These are phyloP conservation scores for Cecropterus lyciades DNA, from an alignment of 1,140 invertebrate genomes.

Conservation along the genomic window DNA sequence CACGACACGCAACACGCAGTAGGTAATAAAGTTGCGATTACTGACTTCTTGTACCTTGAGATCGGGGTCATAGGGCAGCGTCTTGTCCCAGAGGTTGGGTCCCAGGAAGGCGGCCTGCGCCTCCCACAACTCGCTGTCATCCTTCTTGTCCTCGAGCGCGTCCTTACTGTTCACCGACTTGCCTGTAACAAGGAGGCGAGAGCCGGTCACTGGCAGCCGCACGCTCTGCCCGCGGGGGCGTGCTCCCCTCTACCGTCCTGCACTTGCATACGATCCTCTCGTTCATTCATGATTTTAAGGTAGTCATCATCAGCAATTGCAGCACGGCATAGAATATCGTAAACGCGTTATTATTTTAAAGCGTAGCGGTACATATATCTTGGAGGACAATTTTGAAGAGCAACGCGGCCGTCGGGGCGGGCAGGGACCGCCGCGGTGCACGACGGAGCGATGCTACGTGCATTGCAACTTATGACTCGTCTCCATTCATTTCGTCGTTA, in stretches of 20 bases:
- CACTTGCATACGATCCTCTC: slow-evolving; percentile 12
- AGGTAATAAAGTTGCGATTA: slow-evolving; percentile 82
- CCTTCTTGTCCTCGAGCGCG: slow-evolving; percentile 91
- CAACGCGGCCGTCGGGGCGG: neutral
- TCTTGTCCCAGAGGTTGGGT: slow-evolving; percentile 97
- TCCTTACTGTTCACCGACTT: slow-evolving; percentile 87
- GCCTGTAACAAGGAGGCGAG: slow-evolving; percentile 82
- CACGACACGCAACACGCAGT: slow-evolving; percentile 74
- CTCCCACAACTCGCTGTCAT: slow-evolving; percentile 94
- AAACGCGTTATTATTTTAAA: neutral
- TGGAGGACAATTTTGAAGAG: neutral
- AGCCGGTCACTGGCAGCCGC: slow-evolving; percentile 58
- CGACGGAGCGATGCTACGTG: neutral
- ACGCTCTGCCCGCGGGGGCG: neutral
- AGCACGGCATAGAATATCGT: neutral
- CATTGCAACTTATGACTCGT: slow-evolving; percentile 9
- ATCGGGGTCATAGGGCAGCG: slow-evolving; percentile 94
- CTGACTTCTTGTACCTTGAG: slow-evolving; percentile 94
- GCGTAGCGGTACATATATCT: neutral
- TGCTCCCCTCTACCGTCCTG: slow-evolving; percentile 12
- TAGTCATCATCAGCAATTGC: slow-evolving; percentile 3
- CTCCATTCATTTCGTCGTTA: neutral
- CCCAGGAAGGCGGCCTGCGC: slow-evolving; percentile 96
- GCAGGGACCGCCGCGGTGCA: neutral
- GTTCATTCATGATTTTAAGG: too few relatives aligned